A percentile compares a stretch with the other conserved stretches of the same genome.
Evolutionary conservation across 2,888 invertebrate genomes (phyloP).

Genomic region (Lepidocyrtoides sp.): DNA sequence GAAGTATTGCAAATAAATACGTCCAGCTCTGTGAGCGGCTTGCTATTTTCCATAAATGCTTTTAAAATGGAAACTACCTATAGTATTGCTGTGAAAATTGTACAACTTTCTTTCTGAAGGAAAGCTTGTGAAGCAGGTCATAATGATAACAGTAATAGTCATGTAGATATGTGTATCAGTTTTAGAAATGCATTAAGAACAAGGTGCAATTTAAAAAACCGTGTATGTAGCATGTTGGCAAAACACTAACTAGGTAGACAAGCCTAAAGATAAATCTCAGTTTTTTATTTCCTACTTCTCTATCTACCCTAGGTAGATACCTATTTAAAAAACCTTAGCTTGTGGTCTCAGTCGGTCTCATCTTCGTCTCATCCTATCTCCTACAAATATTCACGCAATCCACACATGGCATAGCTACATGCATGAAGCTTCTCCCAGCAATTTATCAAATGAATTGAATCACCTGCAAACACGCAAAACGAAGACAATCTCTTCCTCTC

Average conservation of each 20-base stretch:
- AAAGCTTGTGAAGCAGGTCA: neutral
- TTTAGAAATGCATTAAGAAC: neutral
- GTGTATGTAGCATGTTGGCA: slow-evolving; percentile 5
- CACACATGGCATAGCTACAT: neutral
- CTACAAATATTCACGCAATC: neutral
- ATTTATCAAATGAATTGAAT: slow-evolving; percentile 80
- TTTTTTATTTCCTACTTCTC: slow-evolving; percentile 39
- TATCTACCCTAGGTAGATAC: no score
- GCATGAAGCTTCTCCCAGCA: slow-evolving; percentile 14
- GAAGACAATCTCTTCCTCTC: slow-evolving; percentile 47
- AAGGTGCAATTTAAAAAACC: neutral
- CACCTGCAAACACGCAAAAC: slow-evolving; percentile 78
- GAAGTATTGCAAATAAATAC: no score
- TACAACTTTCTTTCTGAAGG: neutral
- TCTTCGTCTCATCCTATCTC: slow-evolving; percentile 24
- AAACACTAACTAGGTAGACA: neutral
- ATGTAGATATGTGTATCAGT: neutral
- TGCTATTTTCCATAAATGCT: slow-evolving; percentile 9
- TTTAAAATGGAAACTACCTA: slow-evolving; percentile 50
- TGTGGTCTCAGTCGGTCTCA: no score
- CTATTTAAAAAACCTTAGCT: no score
- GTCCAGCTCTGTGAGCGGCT: neutral
- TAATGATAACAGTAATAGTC: neutral
- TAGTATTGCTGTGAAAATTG: slow-evolving; percentile 21
- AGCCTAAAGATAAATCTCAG: slow-evolving; percentile 69